Evolutionary conservation across 2,888 invertebrate species (phyloP).

Genomic region (Sarcophaga caerulescens): DNA sequence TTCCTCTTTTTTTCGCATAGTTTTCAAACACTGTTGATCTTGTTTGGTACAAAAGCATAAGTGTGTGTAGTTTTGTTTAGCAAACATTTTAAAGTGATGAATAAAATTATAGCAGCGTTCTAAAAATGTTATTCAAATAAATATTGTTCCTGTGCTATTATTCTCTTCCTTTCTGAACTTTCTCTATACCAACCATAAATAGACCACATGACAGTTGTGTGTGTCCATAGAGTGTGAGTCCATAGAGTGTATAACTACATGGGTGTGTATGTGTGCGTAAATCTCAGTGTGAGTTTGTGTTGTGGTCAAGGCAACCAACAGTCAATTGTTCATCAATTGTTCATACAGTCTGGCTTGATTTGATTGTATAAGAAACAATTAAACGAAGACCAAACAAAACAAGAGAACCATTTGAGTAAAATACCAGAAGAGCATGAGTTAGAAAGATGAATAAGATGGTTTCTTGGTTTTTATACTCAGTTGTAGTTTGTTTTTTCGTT

Average conservation of each 20-base stretch:
- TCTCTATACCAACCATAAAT: background rate
- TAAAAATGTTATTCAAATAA: background rate
- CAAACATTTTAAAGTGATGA: too few relatives aligned
- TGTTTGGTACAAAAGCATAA: too few relatives aligned
- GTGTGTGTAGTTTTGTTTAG: too few relatives aligned
- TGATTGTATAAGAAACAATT: background rate
- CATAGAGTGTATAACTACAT: conserved; percentile 1
- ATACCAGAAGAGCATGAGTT: background rate
- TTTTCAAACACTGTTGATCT: too few relatives aligned
- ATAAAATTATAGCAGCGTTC: background rate
- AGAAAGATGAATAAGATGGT: background rate
- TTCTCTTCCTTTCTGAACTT: background rate
- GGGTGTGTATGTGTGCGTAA: background rate
- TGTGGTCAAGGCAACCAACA: conserved; percentile 42
- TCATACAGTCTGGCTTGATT: conserved; percentile 29
- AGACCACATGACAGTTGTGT: conserved; percentile 16
- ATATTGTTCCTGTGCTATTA: background rate
- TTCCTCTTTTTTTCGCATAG: background rate
- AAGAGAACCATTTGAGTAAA: background rate
- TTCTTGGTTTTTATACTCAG: background rate
- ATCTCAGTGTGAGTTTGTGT: conserved; percentile 2
- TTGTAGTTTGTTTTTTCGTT: background rate
- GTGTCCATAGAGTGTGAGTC: conserved; percentile 15
- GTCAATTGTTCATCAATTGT: conserved; percentile 53
- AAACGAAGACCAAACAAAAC: conserved; percentile 7